Percentiles rank a stretch among this genome's conserved stretches.
Conservation (phyloP, 2,113 vertebrate species). For the Marmota flaviventris region DNA sequence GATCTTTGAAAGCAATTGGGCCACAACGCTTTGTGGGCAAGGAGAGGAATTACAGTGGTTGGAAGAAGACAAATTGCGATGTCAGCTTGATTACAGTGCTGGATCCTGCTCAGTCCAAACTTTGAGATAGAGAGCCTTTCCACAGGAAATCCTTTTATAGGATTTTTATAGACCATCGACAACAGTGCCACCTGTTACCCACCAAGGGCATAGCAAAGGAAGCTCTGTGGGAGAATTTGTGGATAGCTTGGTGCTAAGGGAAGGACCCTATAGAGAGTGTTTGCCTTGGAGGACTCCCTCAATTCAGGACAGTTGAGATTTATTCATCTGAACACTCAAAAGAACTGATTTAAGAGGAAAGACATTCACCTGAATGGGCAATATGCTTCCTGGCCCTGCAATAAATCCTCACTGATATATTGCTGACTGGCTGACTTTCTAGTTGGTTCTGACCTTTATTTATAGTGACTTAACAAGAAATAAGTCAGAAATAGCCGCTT, state of each 20-base stretch:
- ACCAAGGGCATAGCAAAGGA: not conserved
- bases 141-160: not conserved
- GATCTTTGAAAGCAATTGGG: conserved; percentile 51
- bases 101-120: conserved; percentile 10
- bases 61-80: conserved; percentile 41
- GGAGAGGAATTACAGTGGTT: conserved; percentile 31
- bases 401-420: not conserved
- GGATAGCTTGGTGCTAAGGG: not conserved
- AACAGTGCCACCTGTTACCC: not conserved
- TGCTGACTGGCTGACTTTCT: not conserved
- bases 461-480: not conserved
- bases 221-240: not conserved
- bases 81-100: conserved; percentile 11
- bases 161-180: not conserved
- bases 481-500: not conserved
- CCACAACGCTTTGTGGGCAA: not conserved
- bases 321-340: not conserved
- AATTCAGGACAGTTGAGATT: not conserved
- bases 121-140: conserved; percentile 6
- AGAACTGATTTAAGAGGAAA: not conserved
- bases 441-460: not conserved
- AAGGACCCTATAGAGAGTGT: not conserved
- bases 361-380: not conserved
- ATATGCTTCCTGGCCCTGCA: not conserved
- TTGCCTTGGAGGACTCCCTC: not conserved